phyloP scores from a whole-genome alignment of 2,888 invertebrate species.

The Chymomyza procnemis region DNA sequence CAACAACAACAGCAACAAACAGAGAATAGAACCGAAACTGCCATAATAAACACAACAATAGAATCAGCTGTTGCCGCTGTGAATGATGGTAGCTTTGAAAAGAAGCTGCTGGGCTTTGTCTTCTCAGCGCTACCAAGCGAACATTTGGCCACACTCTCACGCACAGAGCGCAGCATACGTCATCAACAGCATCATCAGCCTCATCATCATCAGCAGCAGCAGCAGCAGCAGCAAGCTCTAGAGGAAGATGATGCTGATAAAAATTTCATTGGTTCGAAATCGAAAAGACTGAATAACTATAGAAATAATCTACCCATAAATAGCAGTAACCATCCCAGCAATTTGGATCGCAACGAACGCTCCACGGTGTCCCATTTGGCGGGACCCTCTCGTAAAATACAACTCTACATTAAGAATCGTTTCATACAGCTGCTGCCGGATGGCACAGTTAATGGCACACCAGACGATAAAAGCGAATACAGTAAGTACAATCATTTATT shows the following conservation, averaged over 20 bases:
- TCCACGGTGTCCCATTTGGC: constrained; percentile 90
- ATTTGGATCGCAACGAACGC: constrained; percentile 81
- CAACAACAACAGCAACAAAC: constrained; percentile 22
- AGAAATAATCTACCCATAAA: constrained; percentile 72
- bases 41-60: constrained; percentile 37
- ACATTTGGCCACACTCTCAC: constrained; percentile 71
- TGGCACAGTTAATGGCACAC: constrained; percentile 91
- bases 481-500: constrained; percentile 85
- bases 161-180: constrained; percentile 78
- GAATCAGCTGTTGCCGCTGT: constrained; percentile 31
- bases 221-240: constrained; percentile 31
- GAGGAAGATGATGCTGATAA: constrained; percentile 32
- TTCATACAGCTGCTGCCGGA: constrained; percentile 90
- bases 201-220: constrained; percentile 38
- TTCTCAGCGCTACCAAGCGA: constrained; percentile 57
- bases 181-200: constrained; percentile 41
- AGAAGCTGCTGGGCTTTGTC: constrained; percentile 53
- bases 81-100: constrained; percentile 19
- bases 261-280: constrained; percentile 74
- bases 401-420: constrained; percentile 90
- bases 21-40: constrained; percentile 16
- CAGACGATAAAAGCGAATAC: constrained; percentile 88
- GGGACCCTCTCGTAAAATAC: constrained; percentile 89
- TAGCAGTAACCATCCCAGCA: constrained; percentile 68
- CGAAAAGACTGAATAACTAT: constrained; percentile 78